Base-by-base conservation (phyloP, 2,888 invertebrate genomes). In the Ophion slaviceki region DNA sequence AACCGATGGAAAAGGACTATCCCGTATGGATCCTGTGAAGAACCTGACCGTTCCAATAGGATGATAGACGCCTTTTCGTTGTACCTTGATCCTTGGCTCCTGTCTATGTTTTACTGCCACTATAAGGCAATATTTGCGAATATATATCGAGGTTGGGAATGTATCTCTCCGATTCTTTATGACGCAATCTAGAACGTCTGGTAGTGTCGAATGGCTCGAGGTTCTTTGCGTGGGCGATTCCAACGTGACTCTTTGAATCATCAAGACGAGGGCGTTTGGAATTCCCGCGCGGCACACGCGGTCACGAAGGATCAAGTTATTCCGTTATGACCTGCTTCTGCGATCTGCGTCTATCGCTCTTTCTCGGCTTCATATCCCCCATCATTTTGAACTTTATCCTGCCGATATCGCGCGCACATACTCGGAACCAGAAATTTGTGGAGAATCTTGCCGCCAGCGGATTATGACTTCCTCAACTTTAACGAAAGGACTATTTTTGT, bases 311-410 rank as follows among this genome's bases (percentile, higher is more conserved):
- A 84, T 85, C 74, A 70, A 77, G 67, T 81, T 85, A 75, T 85
- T 85, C 85, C 81, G 85, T 85, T 82, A 85, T 75, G 81, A 82
- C 81, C 81, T 75, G 75, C 62, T 82, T 80, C 64, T 66, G 66
- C 59, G 76, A 24, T 40, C 61, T 71, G 59, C 14, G 17, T 72
- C 75, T 66, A 47, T 80, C 80, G 76, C 61, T 28, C 62, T 64
- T 76, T 53, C 70, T 32, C 10, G 53, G 17, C 24, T 78, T n/a
- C 28, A 32, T 57, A 61, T 59, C 61, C 47, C 17, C 47, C 17
- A 71, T 64, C 47, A 17, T 61, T 61, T 57, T 24, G 40, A 45
- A 62, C 75, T 80, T 74, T 68, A 79, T 64, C 80, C 57, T 71
- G 57, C 75, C 72, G 36, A 79, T 59, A 32, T 47, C 40, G 20